Base-by-base conservation (phyloP, 2,888 invertebrate species). In the Conchocele bisecta region DNA sequence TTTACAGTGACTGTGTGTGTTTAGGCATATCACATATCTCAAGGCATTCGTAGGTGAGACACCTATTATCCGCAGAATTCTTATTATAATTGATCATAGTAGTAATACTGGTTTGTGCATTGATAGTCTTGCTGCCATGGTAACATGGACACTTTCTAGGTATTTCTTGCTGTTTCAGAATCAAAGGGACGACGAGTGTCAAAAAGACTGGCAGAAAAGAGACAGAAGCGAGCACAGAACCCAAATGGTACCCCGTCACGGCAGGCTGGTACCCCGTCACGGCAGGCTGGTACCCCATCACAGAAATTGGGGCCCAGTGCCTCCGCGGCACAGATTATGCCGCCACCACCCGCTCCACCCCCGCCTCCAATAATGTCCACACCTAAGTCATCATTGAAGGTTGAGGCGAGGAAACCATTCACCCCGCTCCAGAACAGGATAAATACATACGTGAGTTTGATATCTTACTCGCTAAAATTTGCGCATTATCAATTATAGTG, bases 311-410 rank as follows among this genome's bases (percentile, higher is more conserved):
- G 26, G 17, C 33, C 33, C 22, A n/a, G n/a, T 41, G 41, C 9
- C 31, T 9, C 20, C 22, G 13, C 20, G 44, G 15, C 17, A 41
- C 65, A 9, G n/a, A 42, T 69, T n/a, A 63, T 68, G 1, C 64
- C 81, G 13, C 79, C 82, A 3, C 77, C 80, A 1, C 81, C 83
- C 7, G 85, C 81, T 4, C 81, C 82, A 7, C 82, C 83, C 2
- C 80, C 84, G 22, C 78, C 79, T 17, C 70, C 79, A 28, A 41
- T 31, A 17, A 35, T 24, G 20, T 29, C 54, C n/a, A 71, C 37
- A 13, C 48, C 50, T 20, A 44, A 37, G 22, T 24, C 33, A 26
- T 53, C 51, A 24, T 35, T 37, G 33, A 53, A 35, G 29, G 31
- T 51, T 7, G 20, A 58, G 42, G 13, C 29, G 17, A 50, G 69